These are phyloP conservation scores for Puffinus mauretanicus DNA, from an alignment of 2,113 vertebrate genomes.

Conservation along the genomic window DNA sequence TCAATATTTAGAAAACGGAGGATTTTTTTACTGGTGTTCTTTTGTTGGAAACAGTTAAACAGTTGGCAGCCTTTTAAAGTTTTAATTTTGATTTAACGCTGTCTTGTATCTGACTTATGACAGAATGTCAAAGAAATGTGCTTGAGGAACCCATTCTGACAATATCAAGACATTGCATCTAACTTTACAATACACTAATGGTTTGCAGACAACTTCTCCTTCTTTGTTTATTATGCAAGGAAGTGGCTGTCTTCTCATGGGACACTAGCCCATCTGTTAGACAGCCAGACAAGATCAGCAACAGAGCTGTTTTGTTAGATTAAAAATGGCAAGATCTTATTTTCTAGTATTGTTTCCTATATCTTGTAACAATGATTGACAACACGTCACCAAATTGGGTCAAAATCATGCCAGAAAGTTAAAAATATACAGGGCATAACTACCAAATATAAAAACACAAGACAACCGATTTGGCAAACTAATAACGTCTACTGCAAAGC, in stretches of 20 bases:
- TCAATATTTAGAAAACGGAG: background rate
- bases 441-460: background rate
- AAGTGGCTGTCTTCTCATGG: slow-evolving; percentile 59
- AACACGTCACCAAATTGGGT: background rate
- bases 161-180: slow-evolving; percentile 51
- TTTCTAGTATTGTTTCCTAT: slow-evolving; percentile 10
- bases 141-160: slow-evolving; percentile 33
- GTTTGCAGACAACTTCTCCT: slow-evolving; percentile 57
- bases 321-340: slow-evolving; percentile 16
- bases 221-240: slow-evolving; percentile 63
- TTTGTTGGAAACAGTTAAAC: background rate
- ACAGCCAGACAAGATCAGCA: slow-evolving; percentile 45
- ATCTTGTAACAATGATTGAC: background rate
- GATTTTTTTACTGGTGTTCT: background rate
- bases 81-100: slow-evolving; percentile 49
- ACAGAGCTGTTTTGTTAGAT: slow-evolving; percentile 32
- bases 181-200: slow-evolving; percentile 58
- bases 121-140: slow-evolving; percentile 51
- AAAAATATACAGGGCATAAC: background rate
- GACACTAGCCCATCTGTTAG: slow-evolving; percentile 55
- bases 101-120: slow-evolving; percentile 49
- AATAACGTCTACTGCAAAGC: background rate
- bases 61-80: background rate
- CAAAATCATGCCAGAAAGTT: background rate
- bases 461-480: background rate